These are phyloP conservation scores for Cepaea nemoralis DNA, from an alignment of 1,140 invertebrate species.

Conservation along the genomic window DNA sequence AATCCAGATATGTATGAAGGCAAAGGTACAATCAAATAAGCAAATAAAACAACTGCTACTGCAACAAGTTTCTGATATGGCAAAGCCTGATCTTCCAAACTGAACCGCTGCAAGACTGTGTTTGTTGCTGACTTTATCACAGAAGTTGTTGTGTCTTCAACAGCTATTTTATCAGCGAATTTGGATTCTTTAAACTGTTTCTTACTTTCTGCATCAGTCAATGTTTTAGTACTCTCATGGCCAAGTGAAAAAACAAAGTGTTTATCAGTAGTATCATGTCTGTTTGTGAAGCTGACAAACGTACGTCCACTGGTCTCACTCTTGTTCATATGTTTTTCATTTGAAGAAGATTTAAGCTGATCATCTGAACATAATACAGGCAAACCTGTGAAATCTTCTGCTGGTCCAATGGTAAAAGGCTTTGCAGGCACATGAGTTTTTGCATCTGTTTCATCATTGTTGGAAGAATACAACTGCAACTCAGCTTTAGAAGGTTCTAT, in stretches of 20 bases:
- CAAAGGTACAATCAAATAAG: conserved; percentile 64
- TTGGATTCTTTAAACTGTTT: conserved; percentile 8
- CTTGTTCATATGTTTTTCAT: conserved; percentile 43
- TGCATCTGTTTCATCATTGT: conserved; percentile 30
- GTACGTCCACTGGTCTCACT: conserved; percentile 39
- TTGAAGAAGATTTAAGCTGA: conserved; percentile 33
- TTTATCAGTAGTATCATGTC: conserved; percentile 40
- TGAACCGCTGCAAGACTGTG: neutral
- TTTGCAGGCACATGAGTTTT: conserved; percentile 48
- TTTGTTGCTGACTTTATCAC: neutral
- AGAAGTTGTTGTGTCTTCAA: neutral
- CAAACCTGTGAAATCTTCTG: conserved; percentile 52
- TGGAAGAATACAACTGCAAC: conserved; percentile 13
- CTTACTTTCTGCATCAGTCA: neutral
- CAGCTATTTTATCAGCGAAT: neutral
- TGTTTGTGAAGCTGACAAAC: conserved; percentile 50
- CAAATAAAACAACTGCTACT: conserved; percentile 50
- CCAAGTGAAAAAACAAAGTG: conserved; percentile 23
- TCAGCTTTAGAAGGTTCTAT: conserved; percentile 15
- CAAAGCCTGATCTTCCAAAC: conserved; percentile 27
- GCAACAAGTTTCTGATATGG: conserved; percentile 50
- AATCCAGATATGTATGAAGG: conserved; percentile 67
- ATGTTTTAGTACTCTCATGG: neutral
- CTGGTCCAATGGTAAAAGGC: conserved; percentile 45
- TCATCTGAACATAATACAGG: conserved; percentile 34